Base-by-base conservation (phyloP, 1,140 invertebrate genomes). In the Brachionus calyciflorus region DNA sequence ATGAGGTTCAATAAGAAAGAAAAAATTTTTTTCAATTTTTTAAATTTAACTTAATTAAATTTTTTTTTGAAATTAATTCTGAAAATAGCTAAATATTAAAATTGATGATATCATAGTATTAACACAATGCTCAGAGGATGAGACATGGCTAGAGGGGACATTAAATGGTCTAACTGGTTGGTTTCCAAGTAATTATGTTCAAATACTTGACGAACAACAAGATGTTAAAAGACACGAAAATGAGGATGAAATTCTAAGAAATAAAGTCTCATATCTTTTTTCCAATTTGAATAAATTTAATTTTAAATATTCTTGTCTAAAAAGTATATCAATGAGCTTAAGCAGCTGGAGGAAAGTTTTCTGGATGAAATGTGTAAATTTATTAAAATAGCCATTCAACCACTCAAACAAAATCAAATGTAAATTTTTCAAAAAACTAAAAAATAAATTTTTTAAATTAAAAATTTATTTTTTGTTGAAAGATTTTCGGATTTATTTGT, bases 121-220 rank as follows among this genome's bases (percentile, higher is more conserved):
- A 33, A 97, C 94, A 65, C 90, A 93, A 84, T 85, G 85, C 28
- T 91, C 93, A 81, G 91, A 97, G 83, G 95, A 94, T 55, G 94
- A 93, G 28, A 96, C 94, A 89, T 98, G 95, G 95, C 98, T 93
- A 92, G 95, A 98, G 87, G 96, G 94, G 14, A 97, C 94, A 2
- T 86, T 96, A 19, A 89, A 91, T 78, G 94, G 93, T 63, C 92
- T 92, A 83, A 96, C 94, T 78, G 95, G 94, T 79, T 98, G 96
- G 96, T 98, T 98, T 87, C 96, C 96, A 77, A 93, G 92, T 79
- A 96, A 97, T 86, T 98, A 96, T 89, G 93, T 96, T 19, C 40
- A 37, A 44, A 41, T 65, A 26, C 53, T 68, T 12, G 49, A 51
- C n/a, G 33, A 76, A 37, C 28, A 37, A 21, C 4, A 10, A 30